Percentiles rank a stretch among this genome's conserved stretches.
Evolutionary conservation across 2,113 vertebrate species (phyloP).

Genomic region (Columbina picui): DNA sequence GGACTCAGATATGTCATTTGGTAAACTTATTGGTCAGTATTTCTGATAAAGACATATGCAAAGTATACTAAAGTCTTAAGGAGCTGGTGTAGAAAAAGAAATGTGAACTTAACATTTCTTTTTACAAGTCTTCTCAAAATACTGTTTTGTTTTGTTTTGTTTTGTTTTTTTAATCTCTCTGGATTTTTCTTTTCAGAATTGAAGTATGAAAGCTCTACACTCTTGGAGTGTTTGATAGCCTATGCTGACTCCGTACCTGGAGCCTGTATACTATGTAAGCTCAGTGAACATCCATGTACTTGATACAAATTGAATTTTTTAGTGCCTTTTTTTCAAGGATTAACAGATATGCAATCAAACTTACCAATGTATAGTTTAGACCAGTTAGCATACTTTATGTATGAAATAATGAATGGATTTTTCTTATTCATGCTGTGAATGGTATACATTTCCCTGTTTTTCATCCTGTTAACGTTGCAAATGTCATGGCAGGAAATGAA

Average conservation of each 20-base stretch:
- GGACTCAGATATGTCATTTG: background rate
- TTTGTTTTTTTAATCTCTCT: background rate
- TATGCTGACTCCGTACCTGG: background rate
- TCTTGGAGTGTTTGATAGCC: background rate
- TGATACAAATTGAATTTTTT: background rate
- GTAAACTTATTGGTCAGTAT: background rate
- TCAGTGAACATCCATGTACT: background rate
- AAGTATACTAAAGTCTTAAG: background rate
- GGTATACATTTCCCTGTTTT: background rate
- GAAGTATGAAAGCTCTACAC: background rate
- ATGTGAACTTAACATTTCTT: background rate
- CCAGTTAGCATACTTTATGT: background rate
- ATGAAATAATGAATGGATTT: background rate
- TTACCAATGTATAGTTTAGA: background rate
- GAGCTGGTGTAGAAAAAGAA: background rate
- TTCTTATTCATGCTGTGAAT: background rate
- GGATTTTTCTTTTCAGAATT: background rate
- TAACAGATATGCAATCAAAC: background rate
- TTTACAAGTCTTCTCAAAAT: background rate
- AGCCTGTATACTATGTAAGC: background rate
- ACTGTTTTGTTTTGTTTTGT: no score
- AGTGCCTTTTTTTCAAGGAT: background rate
- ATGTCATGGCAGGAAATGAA: background rate
- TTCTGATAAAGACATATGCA: background rate
- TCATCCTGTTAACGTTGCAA: background rate